Evolutionary conservation across 2,888 invertebrate genomes (phyloP), one percentile per base, ranked within the genome.

Genomic region (Drosophila falleni): DNA sequence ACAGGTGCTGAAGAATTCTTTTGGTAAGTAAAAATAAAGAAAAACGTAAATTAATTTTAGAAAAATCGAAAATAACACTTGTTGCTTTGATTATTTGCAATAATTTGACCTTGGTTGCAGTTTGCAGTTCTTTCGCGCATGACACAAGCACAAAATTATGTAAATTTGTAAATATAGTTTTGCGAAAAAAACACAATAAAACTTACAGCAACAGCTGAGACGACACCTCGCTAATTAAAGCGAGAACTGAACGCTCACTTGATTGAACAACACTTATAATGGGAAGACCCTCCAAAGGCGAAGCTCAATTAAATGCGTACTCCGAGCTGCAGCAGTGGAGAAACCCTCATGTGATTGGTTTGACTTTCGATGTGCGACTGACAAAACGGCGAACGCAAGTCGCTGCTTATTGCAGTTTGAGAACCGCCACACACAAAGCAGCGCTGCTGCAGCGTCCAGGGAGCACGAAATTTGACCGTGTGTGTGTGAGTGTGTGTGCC

Each of bases 51-150:
- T 59, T 59, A 76, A 56, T 71, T 59, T 71, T 71, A 67, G 74
- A 46, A 71, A 50, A 56, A 49, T 47, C 31, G 37, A 56, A 63
- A 39, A 46, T 54, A 67, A 77, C 84, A 84, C 88, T 83, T 84
- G 84, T 88, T 82, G 87, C 66, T 35, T 53, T 65, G 55, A 58
- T 49, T 51, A 58, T 64, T 49, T 53, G 53, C 46, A 62, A 63
- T 75, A 63, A 62, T 51, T 46, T 60, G 74, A 78, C 88, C 88
- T 84, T 84, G 80, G 33, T 11, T 47, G 54, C 69, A 55, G 47
- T 49, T 39, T 8, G 26, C 53, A 62, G 13, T 46, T 58, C 29
- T 78, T 58, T 23, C 78, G 89, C 89, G 87, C 88, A 86, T 88
- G 84, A 19, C 78, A 66, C 63, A 39, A 62, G 15, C 47, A 29